A percentile compares a stretch with the other conserved stretches of the same genome.
Conservation (phyloP, 2,888 invertebrate species). For the Apoda limacodes region DNA sequence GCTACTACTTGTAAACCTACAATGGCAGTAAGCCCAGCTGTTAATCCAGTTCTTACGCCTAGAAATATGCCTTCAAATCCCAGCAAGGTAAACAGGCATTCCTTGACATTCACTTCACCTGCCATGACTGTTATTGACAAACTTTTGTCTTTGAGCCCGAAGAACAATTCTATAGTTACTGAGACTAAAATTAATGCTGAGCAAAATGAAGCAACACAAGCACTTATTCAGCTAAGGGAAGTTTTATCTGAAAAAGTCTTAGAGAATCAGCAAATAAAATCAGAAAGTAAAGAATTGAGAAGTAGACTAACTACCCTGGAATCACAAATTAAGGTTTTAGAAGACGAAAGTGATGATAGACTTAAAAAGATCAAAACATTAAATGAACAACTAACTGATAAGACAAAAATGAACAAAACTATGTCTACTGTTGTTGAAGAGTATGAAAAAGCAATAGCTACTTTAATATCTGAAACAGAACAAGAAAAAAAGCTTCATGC, state of each 20-base stretch:
- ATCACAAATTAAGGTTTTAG: conserved; percentile 43
- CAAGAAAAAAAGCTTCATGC: conserved; percentile 72
- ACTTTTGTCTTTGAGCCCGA: conserved; percentile 53
- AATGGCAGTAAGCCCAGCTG: conserved; percentile 58
- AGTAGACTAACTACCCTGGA: conserved; percentile 50
- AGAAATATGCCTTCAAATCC: conserved; percentile 42
- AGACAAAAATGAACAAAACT: conserved; percentile 58
- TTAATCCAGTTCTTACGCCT: conserved; percentile 40
- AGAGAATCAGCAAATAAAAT: conserved; percentile 58
- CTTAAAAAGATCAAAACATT: conserved; percentile 46
- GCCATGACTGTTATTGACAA: conserved; percentile 66
- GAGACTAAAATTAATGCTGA: conserved; percentile 35
- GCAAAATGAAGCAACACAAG: conserved; percentile 43
- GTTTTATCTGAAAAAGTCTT: conserved; percentile 68
- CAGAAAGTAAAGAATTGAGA: conserved; percentile 57
- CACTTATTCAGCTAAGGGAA: conserved; percentile 55
- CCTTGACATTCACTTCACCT: conserved; percentile 56
- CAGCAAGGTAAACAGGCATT: conserved; percentile 45
- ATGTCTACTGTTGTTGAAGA: conserved; percentile 79
- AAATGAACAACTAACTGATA: conserved; percentile 46
- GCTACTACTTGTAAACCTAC: conserved; percentile 47
- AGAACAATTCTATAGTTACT: conserved; percentile 34
- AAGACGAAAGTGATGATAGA: conserved; percentile 40
- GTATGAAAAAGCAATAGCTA: conserved; percentile 83
- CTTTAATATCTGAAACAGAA: conserved; percentile 78